phyloP scores from a whole-genome alignment of 1,140 invertebrate species.

The Saccostrea echinata region DNA sequence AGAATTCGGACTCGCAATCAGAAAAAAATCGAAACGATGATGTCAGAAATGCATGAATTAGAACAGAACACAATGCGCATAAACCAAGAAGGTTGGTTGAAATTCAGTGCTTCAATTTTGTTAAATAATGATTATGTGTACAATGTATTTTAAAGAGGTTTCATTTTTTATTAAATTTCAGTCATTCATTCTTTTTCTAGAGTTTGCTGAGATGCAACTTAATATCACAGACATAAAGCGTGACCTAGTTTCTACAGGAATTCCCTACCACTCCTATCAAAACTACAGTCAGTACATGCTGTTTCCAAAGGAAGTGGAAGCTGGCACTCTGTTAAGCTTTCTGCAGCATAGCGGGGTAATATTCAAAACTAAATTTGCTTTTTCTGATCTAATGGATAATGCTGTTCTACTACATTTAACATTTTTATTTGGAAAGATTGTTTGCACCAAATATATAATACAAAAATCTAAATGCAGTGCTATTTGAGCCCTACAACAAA shows the following conservation, averaged over 20 bases:
- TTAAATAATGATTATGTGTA: too few species aligned
- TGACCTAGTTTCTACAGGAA: slow-evolving; percentile 46
- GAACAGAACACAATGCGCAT: not conserved
- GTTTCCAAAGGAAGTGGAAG: slow-evolving; percentile 52
- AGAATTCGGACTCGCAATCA: not conserved
- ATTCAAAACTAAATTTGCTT: too few species aligned
- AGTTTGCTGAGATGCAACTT: slow-evolving; percentile 50
- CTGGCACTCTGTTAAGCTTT: not conserved
- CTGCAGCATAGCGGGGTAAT: not conserved
- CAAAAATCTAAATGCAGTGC: too few species aligned
- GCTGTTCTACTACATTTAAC: too few species aligned
- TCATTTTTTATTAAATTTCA: too few species aligned
- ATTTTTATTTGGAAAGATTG: too few species aligned
- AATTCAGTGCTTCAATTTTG: too few species aligned
- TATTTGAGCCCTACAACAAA: too few species aligned
- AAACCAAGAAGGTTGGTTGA: not conserved
- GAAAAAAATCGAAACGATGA: not conserved
- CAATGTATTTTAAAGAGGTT: too few species aligned
- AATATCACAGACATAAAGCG: slow-evolving; percentile 48
- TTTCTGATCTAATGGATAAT: too few species aligned
- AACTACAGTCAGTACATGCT: slow-evolving; percentile 37
- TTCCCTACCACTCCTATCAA: slow-evolving; percentile 47
- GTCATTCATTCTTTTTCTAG: slow-evolving; percentile 43
- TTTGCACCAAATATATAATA: too few species aligned
- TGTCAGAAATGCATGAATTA: not conserved